Percentiles rank a stretch among this genome's conserved stretches.
Evolutionary conservation across 2,113 vertebrate species (phyloP).

Genomic region (Platichthys flesus): DNA sequence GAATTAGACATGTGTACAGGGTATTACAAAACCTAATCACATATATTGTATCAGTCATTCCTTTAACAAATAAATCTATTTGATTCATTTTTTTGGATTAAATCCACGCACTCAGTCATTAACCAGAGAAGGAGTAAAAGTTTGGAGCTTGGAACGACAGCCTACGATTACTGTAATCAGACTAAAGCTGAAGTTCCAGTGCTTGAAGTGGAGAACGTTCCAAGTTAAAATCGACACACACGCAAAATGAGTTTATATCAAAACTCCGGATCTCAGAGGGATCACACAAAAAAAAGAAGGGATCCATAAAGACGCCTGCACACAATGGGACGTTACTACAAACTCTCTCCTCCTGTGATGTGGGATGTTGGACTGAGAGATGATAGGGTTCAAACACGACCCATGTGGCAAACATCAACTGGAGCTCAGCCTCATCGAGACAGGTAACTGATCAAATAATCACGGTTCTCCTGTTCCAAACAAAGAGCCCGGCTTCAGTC

Average conservation of each 20-base stretch:
- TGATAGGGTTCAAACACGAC: not conserved
- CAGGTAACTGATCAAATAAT: not conserved
- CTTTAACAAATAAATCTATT: slow-evolving; percentile 11
- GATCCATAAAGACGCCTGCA: not conserved
- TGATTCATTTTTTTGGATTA: not conserved
- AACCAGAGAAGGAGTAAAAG: too few species aligned
- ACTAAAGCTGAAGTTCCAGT: not conserved
- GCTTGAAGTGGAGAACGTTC: not conserved
- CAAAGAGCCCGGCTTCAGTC: not conserved
- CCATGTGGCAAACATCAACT: too few species aligned
- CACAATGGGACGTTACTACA: not conserved
- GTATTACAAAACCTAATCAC: too few species aligned
- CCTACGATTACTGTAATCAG: not conserved
- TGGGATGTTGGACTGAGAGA: not conserved
- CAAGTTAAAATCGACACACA: not conserved
- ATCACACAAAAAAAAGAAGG: not conserved
- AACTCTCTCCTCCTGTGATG: not conserved
- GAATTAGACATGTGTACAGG: too few species aligned
- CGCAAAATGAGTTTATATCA: not conserved
- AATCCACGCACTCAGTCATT: too few species aligned
- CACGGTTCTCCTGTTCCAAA: not conserved
- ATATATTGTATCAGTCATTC: slow-evolving; percentile 6
- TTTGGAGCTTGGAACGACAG: not conserved
- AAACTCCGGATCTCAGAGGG: not conserved
- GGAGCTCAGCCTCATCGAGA: too few species aligned